These are phyloP conservation scores for Synanthedon vespiformis DNA, from an alignment of 2,888 invertebrate genomes.

Conservation along the genomic window DNA sequence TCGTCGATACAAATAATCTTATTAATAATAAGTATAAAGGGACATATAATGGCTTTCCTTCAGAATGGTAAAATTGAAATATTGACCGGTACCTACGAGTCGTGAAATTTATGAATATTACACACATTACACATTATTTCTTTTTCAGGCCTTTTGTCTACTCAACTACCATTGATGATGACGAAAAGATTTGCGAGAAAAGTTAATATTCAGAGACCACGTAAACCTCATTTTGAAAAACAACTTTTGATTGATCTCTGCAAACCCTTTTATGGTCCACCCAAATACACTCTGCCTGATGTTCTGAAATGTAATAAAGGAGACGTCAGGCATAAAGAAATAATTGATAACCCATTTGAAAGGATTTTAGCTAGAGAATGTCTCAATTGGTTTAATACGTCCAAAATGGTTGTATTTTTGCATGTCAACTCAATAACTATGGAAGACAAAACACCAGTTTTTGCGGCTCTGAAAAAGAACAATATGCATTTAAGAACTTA, in stretches of 20 bases:
- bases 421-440: constrained; percentile 79
- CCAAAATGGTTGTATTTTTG: constrained; percentile 78
- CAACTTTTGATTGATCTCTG: constrained; percentile 75
- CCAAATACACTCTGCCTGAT: constrained; percentile 52
- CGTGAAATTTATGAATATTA: neutral
- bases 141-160: constrained; percentile 30
- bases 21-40: no score
- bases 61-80: constrained; percentile 21
- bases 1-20: no score
- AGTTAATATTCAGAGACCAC: constrained; percentile 82
- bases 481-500: constrained; percentile 78
- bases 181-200: constrained; percentile 78
- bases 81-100: neutral
- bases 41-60: constrained; percentile 21
- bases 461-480: constrained; percentile 72
- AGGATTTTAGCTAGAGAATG: constrained; percentile 79
- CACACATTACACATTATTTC: neutral
- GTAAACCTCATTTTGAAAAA: constrained; percentile 76
- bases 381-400: constrained; percentile 76
- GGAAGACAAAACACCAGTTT: constrained; percentile 75
- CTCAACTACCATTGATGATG: constrained; percentile 53
- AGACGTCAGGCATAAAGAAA: constrained; percentile 17
- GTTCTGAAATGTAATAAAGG: constrained; percentile 64
- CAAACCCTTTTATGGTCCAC: constrained; percentile 70
- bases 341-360: constrained; percentile 77